Percentiles rank a stretch among this genome's conserved stretches.
These are phyloP conservation scores for Genyomyrus donnyi DNA, from an alignment of 2,113 vertebrate genomes.

Conservation along the genomic window DNA sequence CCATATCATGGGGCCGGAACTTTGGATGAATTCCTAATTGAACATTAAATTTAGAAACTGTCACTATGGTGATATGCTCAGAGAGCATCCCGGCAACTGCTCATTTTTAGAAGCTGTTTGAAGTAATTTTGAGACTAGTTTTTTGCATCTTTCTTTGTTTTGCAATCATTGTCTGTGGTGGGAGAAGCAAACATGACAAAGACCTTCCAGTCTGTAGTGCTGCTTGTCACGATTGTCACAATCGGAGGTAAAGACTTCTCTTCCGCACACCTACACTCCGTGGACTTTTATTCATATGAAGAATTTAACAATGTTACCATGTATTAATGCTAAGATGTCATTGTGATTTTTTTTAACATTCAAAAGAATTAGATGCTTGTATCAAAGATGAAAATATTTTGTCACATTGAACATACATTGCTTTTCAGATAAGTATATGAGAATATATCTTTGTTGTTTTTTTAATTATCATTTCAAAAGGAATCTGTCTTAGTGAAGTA, in stretches of 20 bases:
- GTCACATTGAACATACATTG: not conserved
- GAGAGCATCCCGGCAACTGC: not conserved
- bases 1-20: not conserved
- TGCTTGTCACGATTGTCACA: constrained; percentile 39
- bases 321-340: not conserved
- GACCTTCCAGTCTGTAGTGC: constrained; percentile 7
- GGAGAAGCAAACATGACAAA: not conserved
- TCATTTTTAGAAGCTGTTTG: not conserved
- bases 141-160: not conserved
- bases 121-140: not conserved
- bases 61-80: not conserved
- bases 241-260: constrained; percentile 38
- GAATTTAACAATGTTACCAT: not conserved
- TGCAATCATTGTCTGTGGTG: not conserved
- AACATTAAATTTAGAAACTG: not conserved
- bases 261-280: not conserved
- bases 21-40: not conserved
- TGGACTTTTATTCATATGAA: not conserved
- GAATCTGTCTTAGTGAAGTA: not conserved
- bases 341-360: not conserved
- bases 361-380: not conserved
- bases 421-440: not conserved
- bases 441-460: not conserved
- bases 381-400: not conserved
- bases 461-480: not conserved